phyloP scores from a whole-genome alignment of 2,113 vertebrate species.

The Amphiprion ocellaris region DNA sequence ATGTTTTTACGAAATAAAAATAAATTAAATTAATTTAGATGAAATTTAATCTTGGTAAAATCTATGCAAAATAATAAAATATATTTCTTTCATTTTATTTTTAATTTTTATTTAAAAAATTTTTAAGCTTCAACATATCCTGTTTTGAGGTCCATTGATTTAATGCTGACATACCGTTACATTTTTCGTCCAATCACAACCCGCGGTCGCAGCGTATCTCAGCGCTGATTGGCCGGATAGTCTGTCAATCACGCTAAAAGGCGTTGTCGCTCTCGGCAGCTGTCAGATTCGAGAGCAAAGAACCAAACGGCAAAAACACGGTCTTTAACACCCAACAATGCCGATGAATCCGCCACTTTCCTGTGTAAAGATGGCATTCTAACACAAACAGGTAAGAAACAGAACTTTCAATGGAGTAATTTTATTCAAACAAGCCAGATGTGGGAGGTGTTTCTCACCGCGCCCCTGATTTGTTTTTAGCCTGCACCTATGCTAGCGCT shows the following conservation, averaged over 20 bases:
- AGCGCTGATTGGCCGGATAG: constrained; percentile 29
- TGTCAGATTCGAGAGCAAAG: constrained; percentile 58
- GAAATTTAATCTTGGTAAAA: no score
- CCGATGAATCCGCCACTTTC: not conserved
- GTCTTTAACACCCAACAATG: not conserved
- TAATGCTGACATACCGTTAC: not conserved
- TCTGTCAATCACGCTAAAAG: constrained; percentile 37
- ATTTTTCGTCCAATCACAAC: constrained; percentile 44
- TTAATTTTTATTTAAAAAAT: no score
- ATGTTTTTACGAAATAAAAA: no score
- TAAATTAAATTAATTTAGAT: no score
- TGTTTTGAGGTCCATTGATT: no score
- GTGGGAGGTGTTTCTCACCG: not conserved
- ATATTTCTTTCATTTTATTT: no score
- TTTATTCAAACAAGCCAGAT: not conserved
- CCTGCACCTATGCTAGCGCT: constrained; percentile 44
- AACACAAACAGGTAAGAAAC: constrained; percentile 19
- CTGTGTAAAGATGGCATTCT: not conserved
- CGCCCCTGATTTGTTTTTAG: constrained; percentile 65
- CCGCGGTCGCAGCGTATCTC: accelerated
- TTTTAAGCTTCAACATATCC: not conserved
- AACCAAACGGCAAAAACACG: constrained; percentile 32
- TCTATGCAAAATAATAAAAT: no score
- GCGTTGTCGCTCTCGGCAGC: constrained; percentile 52
- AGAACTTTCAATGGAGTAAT: accelerated